Conservation (phyloP, 2,888 invertebrate species). For the Sphaeridia pumilis region DNA sequence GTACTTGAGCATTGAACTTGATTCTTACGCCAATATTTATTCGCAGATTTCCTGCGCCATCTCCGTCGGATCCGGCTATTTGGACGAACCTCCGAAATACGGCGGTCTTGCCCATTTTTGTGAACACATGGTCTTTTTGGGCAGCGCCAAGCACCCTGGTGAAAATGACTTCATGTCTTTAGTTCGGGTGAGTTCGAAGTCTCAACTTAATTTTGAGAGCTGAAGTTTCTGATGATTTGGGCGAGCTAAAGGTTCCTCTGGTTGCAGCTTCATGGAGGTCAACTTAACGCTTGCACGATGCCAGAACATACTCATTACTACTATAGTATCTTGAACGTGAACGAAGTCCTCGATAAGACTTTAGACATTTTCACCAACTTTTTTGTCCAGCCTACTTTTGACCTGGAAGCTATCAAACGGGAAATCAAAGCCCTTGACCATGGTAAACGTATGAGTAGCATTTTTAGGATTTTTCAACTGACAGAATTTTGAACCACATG, state of each 20-base stretch:
- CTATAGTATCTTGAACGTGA: neutral
- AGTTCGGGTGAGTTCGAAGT: slow-evolving; percentile 4
- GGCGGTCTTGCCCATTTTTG: slow-evolving; percentile 14
- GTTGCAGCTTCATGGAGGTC: slow-evolving; percentile 5
- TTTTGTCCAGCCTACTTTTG: slow-evolving; percentile 4
- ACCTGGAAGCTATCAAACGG: slow-evolving; percentile 7
- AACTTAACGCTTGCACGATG: slow-evolving; percentile 15
- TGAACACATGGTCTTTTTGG: slow-evolving; percentile 13
- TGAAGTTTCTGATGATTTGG: no score
- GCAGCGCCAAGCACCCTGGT: neutral
- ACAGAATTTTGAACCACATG: no score
- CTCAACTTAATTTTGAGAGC: no score
- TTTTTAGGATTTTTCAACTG: no score
- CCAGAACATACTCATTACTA: slow-evolving; percentile 11
- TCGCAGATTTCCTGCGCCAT: slow-evolving; percentile 6
- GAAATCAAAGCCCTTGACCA: slow-evolving; percentile 13
- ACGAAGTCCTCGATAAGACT: neutral
- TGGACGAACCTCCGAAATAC: slow-evolving; percentile 11
- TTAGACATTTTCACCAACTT: slow-evolving; percentile 8
- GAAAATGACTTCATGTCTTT: slow-evolving; percentile 9
- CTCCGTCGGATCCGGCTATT: slow-evolving; percentile 8
- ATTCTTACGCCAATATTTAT: no score
- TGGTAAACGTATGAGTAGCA: neutral
- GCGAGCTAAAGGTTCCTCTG: no score
- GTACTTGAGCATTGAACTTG: no score